Evolutionary conservation across 2,888 invertebrate species (phyloP), one percentile per base, ranked within the genome.

Genomic region (Litoditis marina): DNA sequence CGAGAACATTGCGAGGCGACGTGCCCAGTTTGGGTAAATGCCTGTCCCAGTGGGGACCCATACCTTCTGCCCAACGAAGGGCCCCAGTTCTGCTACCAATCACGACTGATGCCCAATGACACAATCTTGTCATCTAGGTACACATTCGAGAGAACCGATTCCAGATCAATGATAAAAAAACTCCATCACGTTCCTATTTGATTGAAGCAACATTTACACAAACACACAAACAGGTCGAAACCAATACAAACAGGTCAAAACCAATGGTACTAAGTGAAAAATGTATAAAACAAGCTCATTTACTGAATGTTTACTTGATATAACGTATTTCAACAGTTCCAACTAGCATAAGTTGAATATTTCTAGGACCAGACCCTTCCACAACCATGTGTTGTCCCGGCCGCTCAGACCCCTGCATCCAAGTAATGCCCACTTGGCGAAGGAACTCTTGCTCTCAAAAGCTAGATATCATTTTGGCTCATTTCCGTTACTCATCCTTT

Each of bases 381-480:
- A 69, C 78, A 0, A 73, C 73, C 4, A 73, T 78, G 64, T 80
- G 80, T 58, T 80, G 80, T 46, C 78, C 78, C 2, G 78, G 77
- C 27, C 60, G 65, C 8, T 60, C 66, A 13, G 77, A 79, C 59
- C 77, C 78, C 19, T 80, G 79, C 56, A 50, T 71, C 1, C 66
- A 71, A 13, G 58, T 65, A 0, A 27, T 68, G 32, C 46, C 64
- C 27, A 74, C 76, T n/a, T 53, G 79, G 79, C 36, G 77, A 77
- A 52, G 79, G 79, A 52, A 65, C 69, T 2, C 55, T 66, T 0
- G 51, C 65, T 16, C 39, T 71, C 8, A 59, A 64, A 2, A 64
- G 77, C n/a, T n/a, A n/a, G n/a, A n/a, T n/a, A n/a, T n/a, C n/a
- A n/a, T n/a, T n/a, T n/a, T n/a, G n/a, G n/a, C n/a, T n/a, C n/a